Conservation (phyloP, 1,140 invertebrate genomes). For the Venturia canescens region DNA sequence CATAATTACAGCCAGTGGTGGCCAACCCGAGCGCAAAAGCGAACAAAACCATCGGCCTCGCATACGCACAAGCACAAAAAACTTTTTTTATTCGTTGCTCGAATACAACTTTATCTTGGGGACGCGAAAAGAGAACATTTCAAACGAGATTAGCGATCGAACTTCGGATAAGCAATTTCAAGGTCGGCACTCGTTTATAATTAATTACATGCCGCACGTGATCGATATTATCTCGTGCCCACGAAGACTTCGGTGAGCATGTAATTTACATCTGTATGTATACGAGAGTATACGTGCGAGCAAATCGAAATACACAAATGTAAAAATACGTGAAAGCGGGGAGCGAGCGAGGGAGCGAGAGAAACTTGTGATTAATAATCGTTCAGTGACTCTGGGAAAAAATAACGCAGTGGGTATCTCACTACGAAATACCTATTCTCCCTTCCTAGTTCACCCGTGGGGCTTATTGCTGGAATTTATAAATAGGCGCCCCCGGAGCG, state of each 20-base stretch:
- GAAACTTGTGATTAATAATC: conserved; percentile 54
- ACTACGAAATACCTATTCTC: background rate
- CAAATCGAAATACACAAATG: background rate
- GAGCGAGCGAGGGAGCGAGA: conserved; percentile 29
- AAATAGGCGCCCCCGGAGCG: conserved; percentile 31
- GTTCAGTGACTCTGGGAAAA: conserved; percentile 54
- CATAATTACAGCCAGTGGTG: conserved; percentile 74
- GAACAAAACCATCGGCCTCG: background rate
- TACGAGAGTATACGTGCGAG: conserved; percentile 34
- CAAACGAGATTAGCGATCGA: conserved; percentile 41
- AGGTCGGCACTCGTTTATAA: conserved; percentile 55
- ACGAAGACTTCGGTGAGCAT: background rate
- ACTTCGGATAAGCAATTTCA: conserved; percentile 48
- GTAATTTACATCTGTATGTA: conserved; percentile 25
- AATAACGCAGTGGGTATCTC: conserved; percentile 27
- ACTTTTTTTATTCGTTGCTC: too few relatives aligned
- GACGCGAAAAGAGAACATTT: background rate
- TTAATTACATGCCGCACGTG: conserved; percentile 54
- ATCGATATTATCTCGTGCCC: conserved; percentile 54
- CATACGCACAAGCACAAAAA: background rate
- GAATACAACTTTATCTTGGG: background rate
- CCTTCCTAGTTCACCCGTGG: background rate
- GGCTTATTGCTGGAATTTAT: conserved; percentile 2
- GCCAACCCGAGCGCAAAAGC: conserved; percentile 56
- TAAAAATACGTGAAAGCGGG: conserved; percentile 29